Evolutionary conservation across 2,113 vertebrate species (phyloP).

Genomic region (Jacana jacana): DNA sequence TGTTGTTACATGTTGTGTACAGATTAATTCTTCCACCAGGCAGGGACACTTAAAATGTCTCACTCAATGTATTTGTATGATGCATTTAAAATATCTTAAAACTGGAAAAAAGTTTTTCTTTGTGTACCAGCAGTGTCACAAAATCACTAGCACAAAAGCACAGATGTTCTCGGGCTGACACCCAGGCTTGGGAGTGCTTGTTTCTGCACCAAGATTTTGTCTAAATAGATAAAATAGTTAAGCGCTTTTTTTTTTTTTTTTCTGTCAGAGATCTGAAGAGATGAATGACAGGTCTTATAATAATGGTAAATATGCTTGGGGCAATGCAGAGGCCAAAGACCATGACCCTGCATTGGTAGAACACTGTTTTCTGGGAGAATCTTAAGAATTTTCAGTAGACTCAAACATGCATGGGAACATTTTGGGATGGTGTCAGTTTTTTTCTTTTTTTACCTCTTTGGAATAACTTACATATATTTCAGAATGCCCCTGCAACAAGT

Average conservation of each 20-base stretch:
- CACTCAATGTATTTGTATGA: not conserved
- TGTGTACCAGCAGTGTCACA: not conserved
- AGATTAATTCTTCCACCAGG: not conserved
- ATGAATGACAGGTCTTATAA: constrained; percentile 68
- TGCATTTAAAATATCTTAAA: not conserved
- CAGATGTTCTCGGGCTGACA: constrained; percentile 12
- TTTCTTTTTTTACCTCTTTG: constrained; percentile 51
- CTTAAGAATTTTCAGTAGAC: constrained; percentile 59
- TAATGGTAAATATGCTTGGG: constrained; percentile 67
- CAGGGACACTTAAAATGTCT: not conserved
- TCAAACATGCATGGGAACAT: constrained; percentile 63
- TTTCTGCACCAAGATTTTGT: constrained; percentile 45
- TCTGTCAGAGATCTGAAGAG: constrained; percentile 53
- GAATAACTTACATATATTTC: constrained; percentile 53
- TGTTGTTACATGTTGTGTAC: not conserved
- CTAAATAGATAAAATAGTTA: constrained; percentile 53
- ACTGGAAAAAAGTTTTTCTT: not conserved
- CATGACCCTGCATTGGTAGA: constrained; percentile 55
- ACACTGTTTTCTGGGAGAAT: constrained; percentile 58
- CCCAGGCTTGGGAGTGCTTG: constrained; percentile 2
- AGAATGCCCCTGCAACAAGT: not conserved
- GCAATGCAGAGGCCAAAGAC: constrained; percentile 61
- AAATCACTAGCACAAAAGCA: not conserved
- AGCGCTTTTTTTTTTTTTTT: not conserved
- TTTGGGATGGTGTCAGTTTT: constrained; percentile 25